phyloP scores from a whole-genome alignment of 2,113 vertebrate species.

The Callospermophilus lateralis region DNA sequence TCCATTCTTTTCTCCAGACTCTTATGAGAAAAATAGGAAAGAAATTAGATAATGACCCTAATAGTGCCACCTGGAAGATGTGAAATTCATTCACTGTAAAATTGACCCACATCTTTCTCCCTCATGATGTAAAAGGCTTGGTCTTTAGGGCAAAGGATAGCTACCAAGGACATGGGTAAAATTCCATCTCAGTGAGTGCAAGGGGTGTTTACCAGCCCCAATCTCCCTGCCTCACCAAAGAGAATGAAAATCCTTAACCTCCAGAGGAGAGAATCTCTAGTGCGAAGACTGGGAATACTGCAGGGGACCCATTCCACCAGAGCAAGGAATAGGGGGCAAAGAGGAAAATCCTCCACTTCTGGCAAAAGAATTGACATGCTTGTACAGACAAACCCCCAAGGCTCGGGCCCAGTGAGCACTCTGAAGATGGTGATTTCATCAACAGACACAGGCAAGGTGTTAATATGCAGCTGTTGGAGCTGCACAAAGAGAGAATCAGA shows the following conservation, averaged over 20 bases:
- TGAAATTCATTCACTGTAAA: not conserved
- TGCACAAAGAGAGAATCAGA: not conserved
- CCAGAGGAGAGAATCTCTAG: not conserved
- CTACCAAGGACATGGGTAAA: not conserved
- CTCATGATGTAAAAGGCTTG: not conserved
- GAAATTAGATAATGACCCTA: not conserved
- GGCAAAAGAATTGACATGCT: not conserved
- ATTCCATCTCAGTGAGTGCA: not conserved
- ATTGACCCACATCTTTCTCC: not conserved
- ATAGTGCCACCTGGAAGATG: not conserved
- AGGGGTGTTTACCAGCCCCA: not conserved
- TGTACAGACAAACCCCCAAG: not conserved
- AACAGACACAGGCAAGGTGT: too few relatives aligned
- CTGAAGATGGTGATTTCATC: not conserved
- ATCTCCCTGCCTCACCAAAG: not conserved
- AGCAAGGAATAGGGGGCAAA: not conserved
- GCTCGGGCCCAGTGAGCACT: not conserved
- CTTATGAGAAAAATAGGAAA: not conserved
- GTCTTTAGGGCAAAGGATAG: not conserved
- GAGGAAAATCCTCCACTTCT: not conserved
- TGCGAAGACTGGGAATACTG: not conserved
- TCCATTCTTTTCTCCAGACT: not conserved
- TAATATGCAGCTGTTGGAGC: not conserved
- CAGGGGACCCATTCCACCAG: not conserved
- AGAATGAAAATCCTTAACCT: not conserved